Conservation (phyloP, 64 coral and sea anemone genomes). For the Dendrophyllia cribrosa region DNA sequence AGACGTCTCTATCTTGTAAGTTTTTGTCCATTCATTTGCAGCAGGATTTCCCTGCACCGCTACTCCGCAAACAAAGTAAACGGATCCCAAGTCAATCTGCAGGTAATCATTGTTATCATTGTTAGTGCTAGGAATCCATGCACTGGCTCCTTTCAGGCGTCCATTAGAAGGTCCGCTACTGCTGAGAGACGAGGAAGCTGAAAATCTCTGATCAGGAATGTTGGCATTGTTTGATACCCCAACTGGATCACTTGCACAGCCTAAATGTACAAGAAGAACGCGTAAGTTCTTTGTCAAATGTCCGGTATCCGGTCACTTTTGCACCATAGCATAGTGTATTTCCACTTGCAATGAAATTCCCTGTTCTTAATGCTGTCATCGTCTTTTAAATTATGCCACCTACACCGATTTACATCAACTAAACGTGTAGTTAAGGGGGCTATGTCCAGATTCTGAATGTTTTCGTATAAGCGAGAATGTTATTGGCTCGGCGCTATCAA, state of each 20-base stretch:
- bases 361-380: too few species aligned
- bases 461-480: too few species aligned
- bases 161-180: not conserved
- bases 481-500: too few species aligned
- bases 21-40: not conserved
- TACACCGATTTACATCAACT: too few species aligned
- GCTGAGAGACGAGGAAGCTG: not conserved
- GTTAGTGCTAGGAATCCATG: not conserved
- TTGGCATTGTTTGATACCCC: not conserved
- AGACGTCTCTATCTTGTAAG: not conserved
- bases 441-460: too few species aligned
- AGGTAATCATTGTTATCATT: not conserved
- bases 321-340: slow-evolving; percentile 11
- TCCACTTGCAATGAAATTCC: not conserved
- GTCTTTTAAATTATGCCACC: too few species aligned
- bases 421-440: too few species aligned
- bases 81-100: not conserved
- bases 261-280: not conserved
- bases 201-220: not conserved
- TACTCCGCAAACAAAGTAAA: not conserved
- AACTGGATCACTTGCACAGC: not conserved
- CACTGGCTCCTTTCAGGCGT: not conserved
- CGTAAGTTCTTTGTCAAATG: not conserved
- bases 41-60: not conserved
- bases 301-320: too few species aligned